Percentiles rank a stretch among this genome's conserved stretches.
Evolutionary conservation across 2,888 invertebrate genomes (phyloP).

Genomic region (Laspeyria flexula): DNA sequence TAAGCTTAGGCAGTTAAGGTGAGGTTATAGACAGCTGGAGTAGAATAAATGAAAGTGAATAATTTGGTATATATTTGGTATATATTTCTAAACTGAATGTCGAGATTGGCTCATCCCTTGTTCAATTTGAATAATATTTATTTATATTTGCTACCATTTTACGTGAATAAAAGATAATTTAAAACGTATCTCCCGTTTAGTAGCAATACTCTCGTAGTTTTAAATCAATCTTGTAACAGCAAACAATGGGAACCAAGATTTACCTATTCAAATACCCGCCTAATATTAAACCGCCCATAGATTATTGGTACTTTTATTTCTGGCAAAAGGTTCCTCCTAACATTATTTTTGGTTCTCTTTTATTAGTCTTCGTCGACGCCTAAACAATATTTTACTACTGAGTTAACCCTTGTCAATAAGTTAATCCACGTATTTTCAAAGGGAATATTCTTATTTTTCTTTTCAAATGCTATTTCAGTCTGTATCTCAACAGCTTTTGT

Average conservation of each 20-base stretch:
- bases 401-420: slow-evolving; percentile 6
- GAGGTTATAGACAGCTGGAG: too few species aligned
- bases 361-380: not conserved
- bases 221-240: too few species aligned
- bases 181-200: too few species aligned
- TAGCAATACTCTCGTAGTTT: too few species aligned
- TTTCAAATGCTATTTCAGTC: not conserved
- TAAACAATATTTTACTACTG: slow-evolving; percentile 3
- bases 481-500: not conserved
- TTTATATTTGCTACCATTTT: too few species aligned
- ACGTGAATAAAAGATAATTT: too few species aligned
- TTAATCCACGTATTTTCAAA: slow-evolving; percentile 1
- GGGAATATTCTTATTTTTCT: not conserved
- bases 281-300: not conserved
- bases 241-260: not conserved
- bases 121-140: too few species aligned
- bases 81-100: too few species aligned
- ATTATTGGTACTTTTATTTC: not conserved
- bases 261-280: not conserved
- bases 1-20: too few species aligned
- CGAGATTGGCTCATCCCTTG: too few species aligned
- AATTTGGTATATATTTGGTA: too few species aligned
- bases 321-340: not conserved
- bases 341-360: slow-evolving; percentile 1
- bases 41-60: too few species aligned